These are phyloP conservation scores for Scartelaos histophorus DNA, from an alignment of 2,113 vertebrate genomes.

Conservation along the genomic window DNA sequence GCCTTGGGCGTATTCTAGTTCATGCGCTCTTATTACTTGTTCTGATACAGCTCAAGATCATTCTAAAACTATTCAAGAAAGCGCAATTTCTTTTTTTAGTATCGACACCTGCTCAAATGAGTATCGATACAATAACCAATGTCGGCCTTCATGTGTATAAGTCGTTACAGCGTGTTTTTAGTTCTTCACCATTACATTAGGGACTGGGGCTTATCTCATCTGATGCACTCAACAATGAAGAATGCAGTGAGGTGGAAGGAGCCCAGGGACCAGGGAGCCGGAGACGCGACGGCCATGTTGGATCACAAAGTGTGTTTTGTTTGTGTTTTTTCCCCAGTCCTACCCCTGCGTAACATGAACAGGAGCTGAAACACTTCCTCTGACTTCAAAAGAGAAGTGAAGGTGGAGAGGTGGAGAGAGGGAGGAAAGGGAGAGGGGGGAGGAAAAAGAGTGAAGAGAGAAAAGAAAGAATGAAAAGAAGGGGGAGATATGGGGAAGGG, in stretches of 20 bases:
- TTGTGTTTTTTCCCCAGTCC: background rate
- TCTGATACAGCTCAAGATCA: no score
- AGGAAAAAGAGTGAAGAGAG: background rate
- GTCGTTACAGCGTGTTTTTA: background rate
- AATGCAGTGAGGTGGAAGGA: background rate
- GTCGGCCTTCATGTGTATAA: background rate
- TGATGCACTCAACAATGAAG: background rate
- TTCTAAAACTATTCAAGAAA: no score
- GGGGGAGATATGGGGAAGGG: no score
- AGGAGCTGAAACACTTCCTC: slow-evolving; percentile 3
- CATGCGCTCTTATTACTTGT: no score
- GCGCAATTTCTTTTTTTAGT: no score
- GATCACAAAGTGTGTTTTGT: slow-evolving; percentile 8
- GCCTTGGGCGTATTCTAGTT: no score
- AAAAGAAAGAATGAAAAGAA: background rate
- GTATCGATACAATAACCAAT: no score
- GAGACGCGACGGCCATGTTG: background rate
- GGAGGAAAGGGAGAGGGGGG: background rate
- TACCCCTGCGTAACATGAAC: slow-evolving; percentile 4
- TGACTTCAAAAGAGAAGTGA: background rate
- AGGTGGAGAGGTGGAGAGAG: background rate
- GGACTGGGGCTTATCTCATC: background rate
- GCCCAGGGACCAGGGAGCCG: background rate
- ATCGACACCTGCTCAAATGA: no score
- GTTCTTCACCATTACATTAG: background rate